Percentiles rank a stretch among this genome's conserved stretches.
Conservation (phyloP, 2,888 invertebrate genomes). For the Sarcophaga variegata region DNA sequence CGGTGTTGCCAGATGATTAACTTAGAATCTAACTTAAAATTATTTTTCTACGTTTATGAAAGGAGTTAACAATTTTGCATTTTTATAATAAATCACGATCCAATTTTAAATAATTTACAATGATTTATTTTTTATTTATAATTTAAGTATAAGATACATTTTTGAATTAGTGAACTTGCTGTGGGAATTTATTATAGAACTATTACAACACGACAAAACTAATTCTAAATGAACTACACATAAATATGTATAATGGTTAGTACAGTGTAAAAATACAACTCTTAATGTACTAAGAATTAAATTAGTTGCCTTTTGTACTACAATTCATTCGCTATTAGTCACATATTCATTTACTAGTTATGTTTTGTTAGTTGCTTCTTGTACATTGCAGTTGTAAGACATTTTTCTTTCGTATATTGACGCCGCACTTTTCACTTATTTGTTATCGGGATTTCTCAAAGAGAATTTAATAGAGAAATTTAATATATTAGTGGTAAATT, state of each 20-base stretch:
- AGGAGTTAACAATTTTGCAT: no score
- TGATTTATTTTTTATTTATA: no score
- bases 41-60: no score
- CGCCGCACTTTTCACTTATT: slow-evolving; percentile 34
- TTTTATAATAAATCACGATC: no score
- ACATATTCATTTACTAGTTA: slow-evolving; percentile 26
- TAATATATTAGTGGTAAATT: slow-evolving; percentile 57
- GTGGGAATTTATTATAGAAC: no score
- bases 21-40: background rate
- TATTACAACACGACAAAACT: no score
- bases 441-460: slow-evolving; percentile 38
- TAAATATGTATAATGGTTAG: no score
- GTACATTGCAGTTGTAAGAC: slow-evolving; percentile 64
- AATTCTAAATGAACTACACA: no score
- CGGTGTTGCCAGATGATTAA: slow-evolving; percentile 14
- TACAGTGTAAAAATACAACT: slow-evolving; percentile 4
- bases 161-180: no score
- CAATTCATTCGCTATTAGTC: slow-evolving; percentile 62
- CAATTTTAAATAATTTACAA: no score
- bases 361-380: slow-evolving; percentile 58
- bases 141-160: no score
- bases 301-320: slow-evolving; percentile 55
- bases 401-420: slow-evolving; percentile 57
- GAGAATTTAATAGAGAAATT: slow-evolving; percentile 29
- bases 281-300: slow-evolving; percentile 17